A percentile compares a stretch with the other conserved stretches of the same genome.
Evolutionary conservation across 2,888 invertebrate species (phyloP).

Genomic region (Hybos culiciformis): DNA sequence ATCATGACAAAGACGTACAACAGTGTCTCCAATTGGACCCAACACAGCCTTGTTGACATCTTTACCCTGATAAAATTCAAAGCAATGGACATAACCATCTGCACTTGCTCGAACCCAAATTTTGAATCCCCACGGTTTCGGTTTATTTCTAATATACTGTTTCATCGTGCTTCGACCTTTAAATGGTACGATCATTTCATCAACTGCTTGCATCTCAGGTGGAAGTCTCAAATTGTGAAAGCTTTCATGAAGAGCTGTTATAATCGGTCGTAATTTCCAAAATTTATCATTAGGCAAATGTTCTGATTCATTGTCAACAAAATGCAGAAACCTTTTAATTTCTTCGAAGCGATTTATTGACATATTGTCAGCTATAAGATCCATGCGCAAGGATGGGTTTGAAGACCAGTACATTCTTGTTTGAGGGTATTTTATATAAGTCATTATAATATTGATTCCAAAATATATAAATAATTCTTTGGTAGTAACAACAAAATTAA

Average conservation of each 20-base stretch:
- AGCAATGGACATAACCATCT: neutral
- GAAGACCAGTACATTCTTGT: neutral
- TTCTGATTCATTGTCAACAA: neutral
- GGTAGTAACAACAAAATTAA: neutral
- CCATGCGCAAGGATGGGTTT: neutral
- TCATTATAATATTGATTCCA: neutral
- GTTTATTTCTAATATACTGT: neutral
- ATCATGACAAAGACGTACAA: neutral
- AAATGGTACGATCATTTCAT: slow-evolving; percentile 15
- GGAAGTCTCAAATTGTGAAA: neutral
- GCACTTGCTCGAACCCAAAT: neutral
- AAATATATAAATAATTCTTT: neutral
- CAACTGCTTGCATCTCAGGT: slow-evolving; percentile 11
- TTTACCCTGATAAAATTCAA: neutral
- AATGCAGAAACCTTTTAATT: neutral
- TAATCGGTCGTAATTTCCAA: neutral
- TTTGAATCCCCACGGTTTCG: neutral
- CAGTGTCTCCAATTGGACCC: neutral
- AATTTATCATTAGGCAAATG: neutral
- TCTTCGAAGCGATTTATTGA: neutral
- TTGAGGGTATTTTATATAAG: neutral
- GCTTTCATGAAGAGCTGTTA: neutral
- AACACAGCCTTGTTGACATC: neutral
- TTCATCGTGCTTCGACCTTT: neutral
- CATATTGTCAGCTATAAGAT: neutral